Base-by-base conservation (phyloP, 1,140 invertebrate species). In the Contarinia nasturtii region DNA sequence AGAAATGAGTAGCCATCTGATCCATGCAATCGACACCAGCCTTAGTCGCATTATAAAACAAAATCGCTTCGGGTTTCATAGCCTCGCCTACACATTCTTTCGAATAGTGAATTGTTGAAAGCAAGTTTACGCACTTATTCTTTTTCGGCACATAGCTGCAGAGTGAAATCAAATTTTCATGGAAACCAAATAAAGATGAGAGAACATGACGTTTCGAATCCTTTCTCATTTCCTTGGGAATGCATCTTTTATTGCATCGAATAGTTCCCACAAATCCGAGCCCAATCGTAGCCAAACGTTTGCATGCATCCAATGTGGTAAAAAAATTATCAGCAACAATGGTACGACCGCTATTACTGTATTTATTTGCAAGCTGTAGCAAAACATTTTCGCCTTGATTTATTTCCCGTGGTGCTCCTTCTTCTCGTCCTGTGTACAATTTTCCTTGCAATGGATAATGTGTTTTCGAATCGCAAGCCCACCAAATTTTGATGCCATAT, bases 251-350 rank as follows among this genome's bases (percentile, higher is more conserved):
- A 67, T 58, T 64, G 66, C 50, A n/a, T n/a, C 55, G 58, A 36
- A 70, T 44, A n/a, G 67, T 69, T 15, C 66, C 67, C 12, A 67
- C 53, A 46, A 64, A 54, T 33, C 61, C 61, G 38, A 70, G 50
- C 47, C 51, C 48, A 21, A 52, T n/a, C n/a, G n/a, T n/a, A n/a
- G n/a, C n/a, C n/a, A n/a, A n/a, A n/a, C n/a, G n/a, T n/a, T n/a
- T n/a, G 47, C 45, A 56, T 52, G 2, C 53, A 50, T 11, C 55
- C 15, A 42, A 57, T 48, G 48, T 50, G 7, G 11, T 18, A 41
- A 41, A 34, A 14, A 34, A 34, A 34, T 34, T 34, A 34, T 34
- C 33, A 34, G 33, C 33, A 34, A 8, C 7, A 8, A 34, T 14
- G 7, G 33, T 34, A 8, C 33, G 33, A 8, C 33, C 33, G 14